Evolutionary conservation across 2,888 invertebrate species (phyloP), one percentile per base, ranked within the genome.

Genomic region (Drosophila rellima): DNA sequence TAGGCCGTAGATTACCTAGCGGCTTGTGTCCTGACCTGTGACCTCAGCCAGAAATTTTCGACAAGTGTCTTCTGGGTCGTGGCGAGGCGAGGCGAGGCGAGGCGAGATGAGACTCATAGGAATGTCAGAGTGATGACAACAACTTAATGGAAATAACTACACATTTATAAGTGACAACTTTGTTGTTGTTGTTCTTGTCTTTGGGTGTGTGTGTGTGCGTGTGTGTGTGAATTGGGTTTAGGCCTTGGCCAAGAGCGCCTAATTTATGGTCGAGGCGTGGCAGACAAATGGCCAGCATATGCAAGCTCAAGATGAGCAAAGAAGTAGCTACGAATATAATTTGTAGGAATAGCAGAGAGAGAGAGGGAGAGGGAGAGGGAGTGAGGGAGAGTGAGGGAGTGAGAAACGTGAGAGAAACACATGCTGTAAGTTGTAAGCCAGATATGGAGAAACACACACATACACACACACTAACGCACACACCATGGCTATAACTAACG

Each of bases 121-220:
- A 88, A 83, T 85, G 83, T 74, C 85, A 88, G 75, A 76, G 83
- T 84, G 83, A 86, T 88, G 84, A 85, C 84, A 88, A 85, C 88
- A 88, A 85, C 86, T 85, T 85, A 88, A 85, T 85, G 84, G 86
- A 86, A 88, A 85, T 88, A 80, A 80, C 86, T 86, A 74, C 83
- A 78, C 84, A 85, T 85, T 85, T 88, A 88, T 85, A 88, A 85
- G 87, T 86, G 84, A 85, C 84, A 85, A 83, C 83, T 88, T 74
- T 79, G 63, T 73, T 68, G 70, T 62, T 42, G 37, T 39, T 52
- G 51, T 17, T 8, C 6, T 6, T 15, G 13, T 39, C 17, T 47
- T 23, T 50, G 45, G 47, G 17, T 37, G 29, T 57, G 33, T 61
- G 23, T 35, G 31, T 35, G 35, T 51, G 26, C 39, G 55, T 50